phyloP scores from a whole-genome alignment of 92 coral and sea anemone genomes.

The Hydrozoanthus gracilis region DNA sequence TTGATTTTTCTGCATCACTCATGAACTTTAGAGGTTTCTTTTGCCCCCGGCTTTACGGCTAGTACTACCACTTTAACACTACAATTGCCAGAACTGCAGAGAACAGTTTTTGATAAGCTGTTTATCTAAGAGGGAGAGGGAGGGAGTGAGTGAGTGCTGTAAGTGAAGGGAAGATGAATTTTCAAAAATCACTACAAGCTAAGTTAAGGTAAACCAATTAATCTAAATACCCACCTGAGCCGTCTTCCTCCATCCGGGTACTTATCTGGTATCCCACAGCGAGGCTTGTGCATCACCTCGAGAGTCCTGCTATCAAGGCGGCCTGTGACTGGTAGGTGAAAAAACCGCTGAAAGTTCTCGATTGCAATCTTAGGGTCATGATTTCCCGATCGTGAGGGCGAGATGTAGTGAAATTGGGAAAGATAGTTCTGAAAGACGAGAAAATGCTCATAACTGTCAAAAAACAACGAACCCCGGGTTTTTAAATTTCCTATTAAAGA shows the following conservation, averaged over 20 bases:
- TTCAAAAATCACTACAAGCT: not conserved
- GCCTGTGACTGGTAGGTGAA: slow-evolving; percentile 53
- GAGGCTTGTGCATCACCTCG: slow-evolving; percentile 57
- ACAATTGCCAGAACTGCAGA: no score
- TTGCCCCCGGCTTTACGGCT: no score
- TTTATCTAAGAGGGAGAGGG: no score
- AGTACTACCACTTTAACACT: no score
- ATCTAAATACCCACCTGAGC: not conserved
- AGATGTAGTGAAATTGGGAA: slow-evolving; percentile 58
- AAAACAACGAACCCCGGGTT: not conserved
- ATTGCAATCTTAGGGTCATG: slow-evolving; percentile 51
- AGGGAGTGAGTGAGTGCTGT: no score
- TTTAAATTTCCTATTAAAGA: no score
- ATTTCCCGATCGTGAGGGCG: slow-evolving; percentile 58
- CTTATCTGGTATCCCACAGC: slow-evolving; percentile 58
- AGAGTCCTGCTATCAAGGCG: slow-evolving; percentile 53
- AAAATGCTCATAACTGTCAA: not conserved
- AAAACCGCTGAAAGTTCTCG: slow-evolving; percentile 54
- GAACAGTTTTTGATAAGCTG: no score
- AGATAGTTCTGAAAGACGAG: slow-evolving; percentile 48
- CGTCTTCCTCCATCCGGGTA: slow-evolving; percentile 6
- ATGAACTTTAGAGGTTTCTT: no score
- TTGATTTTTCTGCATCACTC: no score
- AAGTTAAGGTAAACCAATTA: not conserved
- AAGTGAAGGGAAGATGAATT: no score